Conservation (phyloP, 2,797 vertebrate species). For the Alcedo quadribrachys region DNA sequence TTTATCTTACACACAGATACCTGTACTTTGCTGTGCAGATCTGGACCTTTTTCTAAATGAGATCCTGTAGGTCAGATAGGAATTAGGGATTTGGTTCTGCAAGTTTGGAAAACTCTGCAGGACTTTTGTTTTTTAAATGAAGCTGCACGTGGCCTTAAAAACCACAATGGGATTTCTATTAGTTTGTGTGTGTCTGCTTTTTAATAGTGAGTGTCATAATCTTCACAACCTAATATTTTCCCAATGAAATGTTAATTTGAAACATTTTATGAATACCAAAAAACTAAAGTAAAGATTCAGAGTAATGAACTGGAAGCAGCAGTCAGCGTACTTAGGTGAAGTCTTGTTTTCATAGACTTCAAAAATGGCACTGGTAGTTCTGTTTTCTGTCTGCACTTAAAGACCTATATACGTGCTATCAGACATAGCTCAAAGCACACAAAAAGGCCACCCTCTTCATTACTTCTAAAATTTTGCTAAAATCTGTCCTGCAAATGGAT, state of each 20-base stretch:
- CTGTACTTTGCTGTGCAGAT: background rate
- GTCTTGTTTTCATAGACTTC: background rate
- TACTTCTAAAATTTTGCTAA: background rate
- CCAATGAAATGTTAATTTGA: background rate
- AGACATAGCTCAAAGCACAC: background rate
- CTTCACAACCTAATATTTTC: background rate
- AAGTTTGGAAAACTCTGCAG: background rate
- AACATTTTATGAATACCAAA: background rate
- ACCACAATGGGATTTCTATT: background rate
- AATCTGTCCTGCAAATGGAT: background rate
- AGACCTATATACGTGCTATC: background rate
- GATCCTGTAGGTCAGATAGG: background rate
- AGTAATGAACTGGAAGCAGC: background rate
- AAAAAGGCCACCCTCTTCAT: background rate
- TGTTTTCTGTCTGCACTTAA: background rate
- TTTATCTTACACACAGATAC: background rate
- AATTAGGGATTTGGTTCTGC: background rate
- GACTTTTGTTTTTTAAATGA: background rate
- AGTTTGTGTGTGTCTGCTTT: background rate
- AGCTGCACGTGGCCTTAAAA: background rate
- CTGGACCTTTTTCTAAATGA: background rate
- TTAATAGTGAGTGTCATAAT: background rate
- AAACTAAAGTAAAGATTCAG: background rate
- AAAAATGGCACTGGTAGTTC: background rate
- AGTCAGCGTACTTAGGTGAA: background rate